Percentiles rank a stretch among this genome's conserved stretches.
These are phyloP conservation scores for Druceiella hillmani DNA, from an alignment of 2,888 invertebrate genomes.

Conservation along the genomic window DNA sequence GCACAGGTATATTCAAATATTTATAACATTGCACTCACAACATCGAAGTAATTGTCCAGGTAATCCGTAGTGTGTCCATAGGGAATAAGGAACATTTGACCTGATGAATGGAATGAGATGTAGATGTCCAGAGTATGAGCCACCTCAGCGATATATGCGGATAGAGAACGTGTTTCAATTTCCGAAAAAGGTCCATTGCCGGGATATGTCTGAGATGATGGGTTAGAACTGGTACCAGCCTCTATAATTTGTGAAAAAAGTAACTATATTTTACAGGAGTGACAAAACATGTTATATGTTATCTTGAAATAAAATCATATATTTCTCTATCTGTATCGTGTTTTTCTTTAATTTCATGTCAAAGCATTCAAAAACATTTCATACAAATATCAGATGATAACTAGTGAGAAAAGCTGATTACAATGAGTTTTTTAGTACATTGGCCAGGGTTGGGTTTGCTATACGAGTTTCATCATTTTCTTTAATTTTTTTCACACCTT, in stretches of 20 bases:
- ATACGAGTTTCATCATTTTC: no score
- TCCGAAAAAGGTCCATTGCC: slow-evolving; percentile 55
- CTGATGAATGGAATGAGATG: slow-evolving; percentile 60
- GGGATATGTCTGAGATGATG: slow-evolving; percentile 40
- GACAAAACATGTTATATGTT: background rate
- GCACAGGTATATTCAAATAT: no score
- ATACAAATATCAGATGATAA: no score
- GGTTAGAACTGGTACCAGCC: slow-evolving; percentile 40
- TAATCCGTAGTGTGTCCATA: slow-evolving; percentile 46
- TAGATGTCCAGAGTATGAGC: slow-evolving; percentile 43
- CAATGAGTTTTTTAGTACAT: no score
- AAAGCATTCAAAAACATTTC: no score
- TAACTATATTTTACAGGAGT: background rate
- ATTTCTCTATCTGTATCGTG: no score
- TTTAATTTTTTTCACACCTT: no score
- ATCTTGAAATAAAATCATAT: no score
- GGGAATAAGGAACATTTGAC: slow-evolving; percentile 55
- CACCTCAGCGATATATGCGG: slow-evolving; percentile 40
- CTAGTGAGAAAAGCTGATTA: no score
- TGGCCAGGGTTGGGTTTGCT: no score
- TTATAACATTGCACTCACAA: slow-evolving; percentile 30
- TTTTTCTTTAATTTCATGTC: no score
- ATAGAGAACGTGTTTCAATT: slow-evolving; percentile 43
- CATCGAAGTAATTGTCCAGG: slow-evolving; percentile 43
- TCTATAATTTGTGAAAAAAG: slow-evolving; percentile 30